A percentile compares a stretch with the other conserved stretches of the same genome.
Evolutionary conservation across 2,113 vertebrate species (phyloP).

Genomic region (Oncorhynchus mykiss): DNA sequence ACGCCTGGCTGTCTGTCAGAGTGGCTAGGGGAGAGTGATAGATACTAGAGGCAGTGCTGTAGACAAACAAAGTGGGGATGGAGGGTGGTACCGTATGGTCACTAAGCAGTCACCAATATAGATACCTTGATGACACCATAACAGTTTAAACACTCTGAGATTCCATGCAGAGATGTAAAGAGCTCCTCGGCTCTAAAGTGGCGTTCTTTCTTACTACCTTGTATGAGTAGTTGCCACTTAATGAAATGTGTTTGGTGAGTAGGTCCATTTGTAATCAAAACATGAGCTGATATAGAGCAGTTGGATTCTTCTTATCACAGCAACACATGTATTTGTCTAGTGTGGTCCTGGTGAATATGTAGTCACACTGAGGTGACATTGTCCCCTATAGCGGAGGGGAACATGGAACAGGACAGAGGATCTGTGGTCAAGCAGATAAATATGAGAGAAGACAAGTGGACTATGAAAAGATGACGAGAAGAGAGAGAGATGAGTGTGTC

Average conservation of each 20-base stretch:
- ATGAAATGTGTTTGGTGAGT: too few relatives aligned
- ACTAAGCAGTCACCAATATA: conserved; percentile 21
- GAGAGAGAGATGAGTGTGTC: conserved; percentile 1
- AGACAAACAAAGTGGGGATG: conserved; percentile 4
- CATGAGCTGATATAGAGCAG: conserved; percentile 29
- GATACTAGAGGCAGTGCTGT: background rate
- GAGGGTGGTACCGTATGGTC: conserved; percentile 9
- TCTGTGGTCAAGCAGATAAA: conserved; percentile 19
- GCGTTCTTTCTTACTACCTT: too few relatives aligned
- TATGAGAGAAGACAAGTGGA: background rate
- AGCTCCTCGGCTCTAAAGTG: too few relatives aligned
- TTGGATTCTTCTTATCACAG: conserved; percentile 19
- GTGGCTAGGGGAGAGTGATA: too few relatives aligned
- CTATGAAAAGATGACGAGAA: conserved; percentile 7
- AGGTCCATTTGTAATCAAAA: conserved; percentile 10
- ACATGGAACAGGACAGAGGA: conserved; percentile 12
- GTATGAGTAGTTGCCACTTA: too few relatives aligned
- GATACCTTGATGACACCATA: conserved; percentile 4
- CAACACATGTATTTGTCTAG: conserved; percentile 8
- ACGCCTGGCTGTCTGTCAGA: background rate
- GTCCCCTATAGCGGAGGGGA: conserved; percentile 12
- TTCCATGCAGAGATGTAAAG: conserved; percentile 22
- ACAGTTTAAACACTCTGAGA: conserved; percentile 18
- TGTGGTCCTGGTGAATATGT: conserved; percentile 22
- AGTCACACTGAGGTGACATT: conserved; percentile 5